Percentiles rank a stretch among this genome's conserved stretches.
Evolutionary conservation across 2,113 vertebrate species (phyloP).

Genomic region (Cisticola juncidis): DNA sequence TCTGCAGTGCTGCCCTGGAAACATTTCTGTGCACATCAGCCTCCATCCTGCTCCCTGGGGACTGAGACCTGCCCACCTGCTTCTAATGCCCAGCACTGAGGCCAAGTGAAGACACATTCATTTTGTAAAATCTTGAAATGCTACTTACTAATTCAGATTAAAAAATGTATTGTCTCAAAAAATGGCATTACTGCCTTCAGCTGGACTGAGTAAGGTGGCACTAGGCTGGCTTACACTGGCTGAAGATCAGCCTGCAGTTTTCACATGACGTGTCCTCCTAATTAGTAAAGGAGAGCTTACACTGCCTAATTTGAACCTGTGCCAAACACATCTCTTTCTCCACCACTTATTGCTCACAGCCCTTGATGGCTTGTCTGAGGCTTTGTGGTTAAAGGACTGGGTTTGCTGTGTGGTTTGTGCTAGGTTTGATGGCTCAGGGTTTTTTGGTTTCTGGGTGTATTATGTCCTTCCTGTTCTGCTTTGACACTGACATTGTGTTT

Average conservation of each 20-base stretch:
- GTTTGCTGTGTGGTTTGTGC: neutral
- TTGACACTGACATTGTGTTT: slow-evolving; percentile 56
- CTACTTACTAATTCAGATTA: neutral
- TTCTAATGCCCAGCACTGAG: neutral
- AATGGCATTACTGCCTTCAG: fast-evolving
- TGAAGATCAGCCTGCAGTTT: neutral
- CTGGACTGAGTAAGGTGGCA: neutral
- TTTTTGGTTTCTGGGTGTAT: neutral
- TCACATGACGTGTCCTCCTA: neutral
- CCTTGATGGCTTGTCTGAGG: neutral
- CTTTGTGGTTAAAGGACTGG: neutral
- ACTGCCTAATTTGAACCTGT: neutral
- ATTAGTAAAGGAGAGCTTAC: slow-evolving; percentile 14
- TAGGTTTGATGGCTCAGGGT: neutral
- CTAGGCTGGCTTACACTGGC: neutral
- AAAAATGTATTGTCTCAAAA: neutral
- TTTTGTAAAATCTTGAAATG: neutral
- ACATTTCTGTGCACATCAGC: neutral
- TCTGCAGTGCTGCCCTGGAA: neutral
- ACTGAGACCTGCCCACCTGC: neutral
- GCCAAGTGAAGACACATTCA: neutral
- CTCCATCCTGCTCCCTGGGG: neutral
- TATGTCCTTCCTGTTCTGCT: slow-evolving; percentile 37
- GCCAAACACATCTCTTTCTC: neutral
- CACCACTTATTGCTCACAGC: neutral